Conservation (phyloP, 2,888 invertebrate genomes). For the Tenthredo distinguenda region DNA sequence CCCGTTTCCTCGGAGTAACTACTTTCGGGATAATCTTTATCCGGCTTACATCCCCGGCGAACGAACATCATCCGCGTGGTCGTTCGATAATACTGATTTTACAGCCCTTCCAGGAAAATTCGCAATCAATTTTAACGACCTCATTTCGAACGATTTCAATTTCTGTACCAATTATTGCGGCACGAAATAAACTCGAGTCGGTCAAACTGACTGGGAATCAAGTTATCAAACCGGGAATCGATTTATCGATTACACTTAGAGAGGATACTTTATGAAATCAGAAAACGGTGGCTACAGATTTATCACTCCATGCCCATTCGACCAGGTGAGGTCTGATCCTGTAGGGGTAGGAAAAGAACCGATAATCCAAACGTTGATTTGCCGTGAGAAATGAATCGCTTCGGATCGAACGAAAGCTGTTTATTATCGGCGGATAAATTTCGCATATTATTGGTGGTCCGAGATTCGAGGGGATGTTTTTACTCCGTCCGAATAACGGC, state of each 20-base stretch:
- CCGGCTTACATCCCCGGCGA: background rate
- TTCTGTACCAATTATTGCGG: background rate
- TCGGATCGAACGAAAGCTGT: background rate
- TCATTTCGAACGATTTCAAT: background rate
- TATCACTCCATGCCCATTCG: conserved; percentile 60
- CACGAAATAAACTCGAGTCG: background rate
- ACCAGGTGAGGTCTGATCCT: conserved; percentile 56
- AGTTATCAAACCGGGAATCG: background rate
- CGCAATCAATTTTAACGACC: background rate
- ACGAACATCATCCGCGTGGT: background rate
- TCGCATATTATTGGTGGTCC: background rate
- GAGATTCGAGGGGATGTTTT: background rate
- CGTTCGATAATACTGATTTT: background rate
- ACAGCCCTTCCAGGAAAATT: background rate
- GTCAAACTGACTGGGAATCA: background rate
- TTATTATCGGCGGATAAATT: background rate
- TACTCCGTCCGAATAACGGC: background rate
- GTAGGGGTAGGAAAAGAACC: background rate
- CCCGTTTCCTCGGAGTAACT: background rate
- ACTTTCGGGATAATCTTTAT: background rate
- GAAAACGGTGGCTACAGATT: conserved; percentile 59
- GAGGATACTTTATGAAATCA: conserved; percentile 59
- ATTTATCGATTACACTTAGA: conserved; percentile 59
- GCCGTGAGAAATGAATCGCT: background rate
- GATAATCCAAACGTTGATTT: background rate